These are phyloP conservation scores for Dolichopus griseipennis DNA, from an alignment of 2,888 invertebrate species.

Conservation along the genomic window DNA sequence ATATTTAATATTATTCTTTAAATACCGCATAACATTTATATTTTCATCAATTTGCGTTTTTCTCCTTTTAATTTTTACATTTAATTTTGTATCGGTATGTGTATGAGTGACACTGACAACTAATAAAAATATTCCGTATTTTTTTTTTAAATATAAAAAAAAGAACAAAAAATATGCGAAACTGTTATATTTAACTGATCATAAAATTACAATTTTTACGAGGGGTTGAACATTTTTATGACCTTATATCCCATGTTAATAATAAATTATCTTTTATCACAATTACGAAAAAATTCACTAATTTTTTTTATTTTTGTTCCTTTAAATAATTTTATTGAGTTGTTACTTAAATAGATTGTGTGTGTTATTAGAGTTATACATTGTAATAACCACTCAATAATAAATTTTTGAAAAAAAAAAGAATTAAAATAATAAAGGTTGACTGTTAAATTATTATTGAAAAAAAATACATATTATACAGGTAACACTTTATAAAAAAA, in stretches of 20 bases:
- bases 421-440: background rate
- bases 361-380: background rate
- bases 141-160: too few relatives aligned
- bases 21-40: too few relatives aligned
- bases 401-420: background rate
- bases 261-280: background rate
- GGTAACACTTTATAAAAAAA: background rate
- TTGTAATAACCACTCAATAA: background rate
- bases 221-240: background rate
- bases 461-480: background rate
- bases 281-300: background rate
- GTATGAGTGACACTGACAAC: too few relatives aligned
- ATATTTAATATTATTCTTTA: too few relatives aligned
- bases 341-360: background rate
- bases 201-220: background rate
- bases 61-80: too few relatives aligned
- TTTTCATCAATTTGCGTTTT: too few relatives aligned
- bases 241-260: background rate
- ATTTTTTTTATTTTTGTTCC: too few relatives aligned
- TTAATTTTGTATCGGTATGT: too few relatives aligned
- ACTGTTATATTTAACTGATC: background rate
- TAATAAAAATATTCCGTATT: too few relatives aligned
- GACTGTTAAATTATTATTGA: constrained; percentile 4
- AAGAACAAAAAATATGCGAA: background rate
- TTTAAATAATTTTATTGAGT: background rate